A percentile compares a stretch with the other conserved stretches of the same genome.
phyloP scores from a whole-genome alignment of 2,797 vertebrate genomes.

The Tapera naevia region DNA sequence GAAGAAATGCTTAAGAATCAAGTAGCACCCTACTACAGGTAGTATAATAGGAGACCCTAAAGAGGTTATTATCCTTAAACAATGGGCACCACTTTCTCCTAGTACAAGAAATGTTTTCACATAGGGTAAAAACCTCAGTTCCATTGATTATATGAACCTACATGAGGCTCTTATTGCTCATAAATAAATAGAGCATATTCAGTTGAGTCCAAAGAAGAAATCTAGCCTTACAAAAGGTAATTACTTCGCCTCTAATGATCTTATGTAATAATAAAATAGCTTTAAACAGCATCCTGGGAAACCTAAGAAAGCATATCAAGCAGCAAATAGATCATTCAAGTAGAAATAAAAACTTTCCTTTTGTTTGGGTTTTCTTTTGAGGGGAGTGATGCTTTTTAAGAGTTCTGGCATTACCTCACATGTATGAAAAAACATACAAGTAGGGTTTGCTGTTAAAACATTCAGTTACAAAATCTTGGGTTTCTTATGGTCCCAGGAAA shows the following conservation, averaged over 20 bases:
- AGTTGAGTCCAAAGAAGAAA: neutral
- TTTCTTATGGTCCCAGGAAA: neutral
- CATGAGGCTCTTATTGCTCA: accelerated
- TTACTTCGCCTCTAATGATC: neutral
- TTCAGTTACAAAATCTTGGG: neutral
- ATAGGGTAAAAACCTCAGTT: neutral
- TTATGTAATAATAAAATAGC: neutral
- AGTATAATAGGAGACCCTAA: neutral
- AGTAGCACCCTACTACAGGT: neutral
- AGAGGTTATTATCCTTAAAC: neutral
- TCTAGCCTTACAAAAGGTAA: neutral
- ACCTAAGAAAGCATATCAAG: neutral
- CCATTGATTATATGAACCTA: neutral
- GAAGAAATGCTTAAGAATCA: neutral
- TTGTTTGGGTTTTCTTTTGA: neutral
- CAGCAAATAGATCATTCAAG: neutral
- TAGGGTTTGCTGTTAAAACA: neutral
- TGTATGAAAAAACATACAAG: neutral
- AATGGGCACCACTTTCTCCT: neutral
- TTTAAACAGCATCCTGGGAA: neutral
- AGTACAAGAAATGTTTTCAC: neutral
- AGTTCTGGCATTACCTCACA: neutral
- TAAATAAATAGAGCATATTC: neutral
- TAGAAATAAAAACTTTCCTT: neutral
- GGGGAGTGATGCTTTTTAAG: neutral